These are phyloP conservation scores for Ochropleura plecta DNA, from an alignment of 2,888 invertebrate species.

Conservation along the genomic window DNA sequence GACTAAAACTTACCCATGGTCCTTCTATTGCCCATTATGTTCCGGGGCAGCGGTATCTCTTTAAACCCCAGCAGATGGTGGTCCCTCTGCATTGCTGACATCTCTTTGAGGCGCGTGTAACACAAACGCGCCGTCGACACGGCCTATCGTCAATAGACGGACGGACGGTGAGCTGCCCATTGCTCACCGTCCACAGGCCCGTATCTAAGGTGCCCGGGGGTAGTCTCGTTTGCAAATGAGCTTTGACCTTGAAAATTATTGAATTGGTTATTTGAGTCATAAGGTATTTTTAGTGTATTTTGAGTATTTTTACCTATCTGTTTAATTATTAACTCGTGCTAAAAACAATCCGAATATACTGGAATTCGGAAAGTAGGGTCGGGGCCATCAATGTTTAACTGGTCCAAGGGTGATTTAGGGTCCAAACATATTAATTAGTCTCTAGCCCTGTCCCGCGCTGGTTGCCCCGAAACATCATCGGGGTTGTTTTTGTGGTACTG, in stretches of 20 bases:
- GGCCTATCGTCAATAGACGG: no score
- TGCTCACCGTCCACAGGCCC: no score
- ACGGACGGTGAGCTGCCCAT: no score
- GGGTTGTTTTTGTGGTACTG: not conserved
- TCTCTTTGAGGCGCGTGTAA: no score
- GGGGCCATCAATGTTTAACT: conserved; percentile 36
- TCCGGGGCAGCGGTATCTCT: no score
- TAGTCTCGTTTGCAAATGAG: not conserved
- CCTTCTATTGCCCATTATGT: no score
- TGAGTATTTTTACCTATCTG: conserved; percentile 3
- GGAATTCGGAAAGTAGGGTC: conserved; percentile 19
- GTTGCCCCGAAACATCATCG: conserved; percentile 8
- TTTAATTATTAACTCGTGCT: conserved; percentile 42
- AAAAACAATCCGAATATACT: conserved; percentile 33
- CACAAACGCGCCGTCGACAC: no score
- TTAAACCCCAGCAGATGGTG: no score
- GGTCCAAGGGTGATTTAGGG: conserved; percentile 43
- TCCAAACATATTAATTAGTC: conserved; percentile 46
- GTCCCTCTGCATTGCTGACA: no score
- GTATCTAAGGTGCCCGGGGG: no score
- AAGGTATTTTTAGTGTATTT: conserved; percentile 32
- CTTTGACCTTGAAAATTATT: conserved; percentile 27
- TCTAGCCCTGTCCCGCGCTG: conserved; percentile 26
- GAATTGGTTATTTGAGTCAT: not conserved
- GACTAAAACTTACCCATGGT: no score